Base-by-base conservation (phyloP, 2,888 invertebrate genomes). In the Odontocerum albicorne region DNA sequence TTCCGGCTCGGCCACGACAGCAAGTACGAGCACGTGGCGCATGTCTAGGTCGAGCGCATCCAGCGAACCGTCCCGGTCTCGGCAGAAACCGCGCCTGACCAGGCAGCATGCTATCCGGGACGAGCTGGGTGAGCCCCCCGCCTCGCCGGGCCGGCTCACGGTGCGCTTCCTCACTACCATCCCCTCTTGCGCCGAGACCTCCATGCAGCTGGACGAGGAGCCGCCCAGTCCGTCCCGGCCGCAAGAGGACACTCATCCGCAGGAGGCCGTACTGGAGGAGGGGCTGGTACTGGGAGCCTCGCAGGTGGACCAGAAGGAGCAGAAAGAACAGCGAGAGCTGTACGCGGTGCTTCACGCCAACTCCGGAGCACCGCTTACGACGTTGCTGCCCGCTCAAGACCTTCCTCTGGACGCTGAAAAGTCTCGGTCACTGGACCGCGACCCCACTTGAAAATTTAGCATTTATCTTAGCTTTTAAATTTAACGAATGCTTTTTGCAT, bases 21-120 rank as follows among this genome's bases (percentile, higher is more conserved):
- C 92, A 19, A 91, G 90, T 65, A 94, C 94, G 13, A 90, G 91
- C 65, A 92, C 93, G 50, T 94, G 93, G 87, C 81, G 93, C 58
- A 84, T 92, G 66, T 92, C 93, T 7, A 80, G 93, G 46, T 92
- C 92, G 39, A 92, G 89, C 67, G 88, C 87, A 52, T 81, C 84
- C 20, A 81, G 87, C 66, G 85, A 60, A 35, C 57, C 62, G 4
- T 53, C 60, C 62, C 59, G 54, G 59, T 33, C 49, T 39, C 64
- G 72, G 63, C 68, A 80, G 47, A 90, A 89, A 69, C 92, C 90
- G 4, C 82, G 90, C 16, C 74, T 92, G 45, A 90, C 88, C 33
- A 81, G 92, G 4, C 92, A 92, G 71, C 83, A 86, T 64, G 92
- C 92, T 10, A 81, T 92, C 56, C 84, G 86, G 66, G 88, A 87